phyloP scores from a whole-genome alignment of 2,888 invertebrate genomes.

The Dyspetes luteomarginatus region DNA sequence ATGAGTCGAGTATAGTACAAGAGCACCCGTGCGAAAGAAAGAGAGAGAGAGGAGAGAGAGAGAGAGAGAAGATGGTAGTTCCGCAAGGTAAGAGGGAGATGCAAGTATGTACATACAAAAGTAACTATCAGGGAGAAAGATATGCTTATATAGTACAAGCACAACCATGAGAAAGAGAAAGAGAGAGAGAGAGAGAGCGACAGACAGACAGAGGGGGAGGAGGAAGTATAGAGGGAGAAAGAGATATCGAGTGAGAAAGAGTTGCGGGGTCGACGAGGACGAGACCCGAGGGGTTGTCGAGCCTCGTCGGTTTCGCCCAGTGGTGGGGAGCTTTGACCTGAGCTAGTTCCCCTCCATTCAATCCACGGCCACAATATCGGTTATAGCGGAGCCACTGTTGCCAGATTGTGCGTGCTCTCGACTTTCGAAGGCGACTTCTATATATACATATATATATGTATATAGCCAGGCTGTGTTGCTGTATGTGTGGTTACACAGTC shows the following conservation, averaged over 20 bases:
- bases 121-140: constrained; percentile 26
- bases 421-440: constrained; percentile 54
- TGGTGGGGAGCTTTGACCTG: constrained; percentile 82
- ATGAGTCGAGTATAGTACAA: constrained; percentile 48
- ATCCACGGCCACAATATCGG: constrained; percentile 82
- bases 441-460: not conserved
- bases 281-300: constrained; percentile 68
- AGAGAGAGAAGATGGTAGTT: constrained; percentile 59
- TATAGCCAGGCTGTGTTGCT: not conserved
- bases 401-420: constrained; percentile 79
- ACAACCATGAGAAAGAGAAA: constrained; percentile 25
- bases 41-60: constrained; percentile 46
- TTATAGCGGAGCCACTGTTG: constrained; percentile 82
- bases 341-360: constrained; percentile 83
- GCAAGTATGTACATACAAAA: constrained; percentile 12
- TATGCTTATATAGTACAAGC: no score
- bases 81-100: constrained; percentile 8
- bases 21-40: constrained; percentile 55
- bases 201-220: constrained; percentile 27
- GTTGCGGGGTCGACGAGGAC: constrained; percentile 64
- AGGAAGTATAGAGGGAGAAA: constrained; percentile 9
- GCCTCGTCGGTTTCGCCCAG: constrained; percentile 53
- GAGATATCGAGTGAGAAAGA: constrained; percentile 31
- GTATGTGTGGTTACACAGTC: not conserved
- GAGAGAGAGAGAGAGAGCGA: constrained; percentile 54